phyloP scores from a whole-genome alignment of 2,888 invertebrate species.

The Selenia dentaria region DNA sequence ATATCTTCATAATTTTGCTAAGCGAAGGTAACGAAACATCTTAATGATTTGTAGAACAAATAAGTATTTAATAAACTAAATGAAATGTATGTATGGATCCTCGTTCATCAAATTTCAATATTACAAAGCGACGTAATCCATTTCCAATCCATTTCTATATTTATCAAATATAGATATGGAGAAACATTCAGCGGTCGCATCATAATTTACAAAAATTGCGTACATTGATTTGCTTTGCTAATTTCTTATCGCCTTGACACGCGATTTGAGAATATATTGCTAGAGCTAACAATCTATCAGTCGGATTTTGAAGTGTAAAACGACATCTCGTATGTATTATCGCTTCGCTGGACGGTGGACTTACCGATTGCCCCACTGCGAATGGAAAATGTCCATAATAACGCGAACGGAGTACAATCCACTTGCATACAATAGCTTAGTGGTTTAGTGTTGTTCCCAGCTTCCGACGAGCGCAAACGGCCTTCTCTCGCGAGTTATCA shows the following conservation, averaged over 20 bases:
- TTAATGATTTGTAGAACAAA: too few species aligned
- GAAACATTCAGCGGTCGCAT: constrained; percentile 28
- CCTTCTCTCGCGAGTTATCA: constrained; percentile 58
- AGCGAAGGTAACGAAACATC: background rate
- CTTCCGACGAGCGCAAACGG: constrained; percentile 68
- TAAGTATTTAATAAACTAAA: too few species aligned
- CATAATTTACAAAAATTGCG: constrained; percentile 36
- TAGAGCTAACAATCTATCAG: constrained; percentile 36
- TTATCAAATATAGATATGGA: constrained; percentile 29
- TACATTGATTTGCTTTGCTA: constrained; percentile 59
- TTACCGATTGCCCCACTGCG: constrained; percentile 70
- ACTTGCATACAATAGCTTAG: constrained; percentile 83
- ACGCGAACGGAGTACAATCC: constrained; percentile 75
- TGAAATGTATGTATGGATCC: too few species aligned
- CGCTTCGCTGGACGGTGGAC: constrained; percentile 18
- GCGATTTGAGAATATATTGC: constrained; percentile 49
- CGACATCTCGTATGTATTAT: constrained; percentile 21
- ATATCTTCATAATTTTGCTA: background rate
- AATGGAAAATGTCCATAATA: constrained; percentile 79
- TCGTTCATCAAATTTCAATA: too few species aligned
- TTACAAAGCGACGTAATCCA: constrained; percentile 20
- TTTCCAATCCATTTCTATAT: too few species aligned
- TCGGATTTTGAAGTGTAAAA: constrained; percentile 14
- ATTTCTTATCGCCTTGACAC: constrained; percentile 61
- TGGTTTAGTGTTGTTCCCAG: constrained; percentile 77